Base-by-base conservation (phyloP, 2,797 vertebrate genomes). In the Pelodytes ibericus region DNA sequence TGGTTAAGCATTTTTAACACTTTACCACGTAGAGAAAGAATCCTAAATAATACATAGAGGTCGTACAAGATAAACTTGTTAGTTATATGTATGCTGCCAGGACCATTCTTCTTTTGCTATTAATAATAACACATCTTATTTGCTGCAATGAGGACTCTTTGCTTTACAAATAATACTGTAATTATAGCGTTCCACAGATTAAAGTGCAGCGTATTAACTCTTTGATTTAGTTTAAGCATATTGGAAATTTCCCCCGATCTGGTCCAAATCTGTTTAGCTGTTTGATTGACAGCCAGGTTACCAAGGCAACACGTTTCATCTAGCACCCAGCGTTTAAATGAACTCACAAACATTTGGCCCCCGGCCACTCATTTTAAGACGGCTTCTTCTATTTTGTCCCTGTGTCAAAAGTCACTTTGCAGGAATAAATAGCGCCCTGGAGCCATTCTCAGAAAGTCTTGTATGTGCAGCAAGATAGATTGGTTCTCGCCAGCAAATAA, bases 381-480 rank as follows among this genome's bases (percentile, higher is more conserved):
- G 76, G 76, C 76, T 61, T 79, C 76, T 79, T 44, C 63, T 79
- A 67, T 79, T 79, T 79, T 79, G 70, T 79, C 76, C 76, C 63
- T n/a, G 71, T 79, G 76, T 79, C 76, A 79, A 79, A 79, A 79
- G 76, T 79, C 76, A 73, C 70, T 79, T 79, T 79, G 63, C 76
- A 73, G 76, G 76, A 79, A 79, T 79, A 79, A 79, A 79, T 79
- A 79, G 69, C 41, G 58, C 56, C 76, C 76, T 24, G 53, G 41
- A 73, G 76, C 76, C 63, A 68, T 79, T 73, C 76, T 79, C 76
- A 68, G 57, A 73, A 62, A 73, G 57, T 71, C 71, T 60, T 79
- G 76, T 79, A 62, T 73, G 67, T 63, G 71, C 63, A 73, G 63
- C 27, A 29, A 73, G 76, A 73, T 73, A 79, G 76, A 79, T 79